Conservation (phyloP, 64 coral and sea anemone genomes). For the Pocillopora damicornis region DNA sequence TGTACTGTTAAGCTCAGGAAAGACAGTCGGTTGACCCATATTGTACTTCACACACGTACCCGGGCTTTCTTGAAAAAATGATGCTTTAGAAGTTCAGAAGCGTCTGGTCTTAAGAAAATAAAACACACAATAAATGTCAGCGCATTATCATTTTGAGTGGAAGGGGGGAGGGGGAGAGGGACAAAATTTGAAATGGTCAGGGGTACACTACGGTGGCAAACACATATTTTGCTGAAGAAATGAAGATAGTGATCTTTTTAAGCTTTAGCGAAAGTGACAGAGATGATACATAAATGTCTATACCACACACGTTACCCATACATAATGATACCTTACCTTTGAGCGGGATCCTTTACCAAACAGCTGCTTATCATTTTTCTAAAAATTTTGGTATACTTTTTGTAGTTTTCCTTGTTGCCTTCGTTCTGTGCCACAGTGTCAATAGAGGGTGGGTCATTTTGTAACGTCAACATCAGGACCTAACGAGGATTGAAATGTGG, state of each 20-base stretch:
- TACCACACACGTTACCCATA: too few relatives aligned
- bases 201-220: too few relatives aligned
- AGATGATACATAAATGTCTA: too few relatives aligned
- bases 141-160: too few relatives aligned
- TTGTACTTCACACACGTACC: slow-evolving; percentile 37
- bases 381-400: slow-evolving; percentile 87
- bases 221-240: too few relatives aligned
- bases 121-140: neutral
- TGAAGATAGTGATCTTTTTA: too few relatives aligned
- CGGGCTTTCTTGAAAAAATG: slow-evolving; percentile 91
- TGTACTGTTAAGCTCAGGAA: too few relatives aligned
- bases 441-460: slow-evolving; percentile 94
- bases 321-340: slow-evolving; percentile 39
- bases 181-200: too few relatives aligned
- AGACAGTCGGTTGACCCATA: too few relatives aligned
- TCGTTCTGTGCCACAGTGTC: slow-evolving; percentile 68
- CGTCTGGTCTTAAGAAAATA: slow-evolving; percentile 74
- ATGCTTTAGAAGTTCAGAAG: slow-evolving; percentile 88
- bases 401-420: slow-evolving; percentile 75
- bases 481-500: neutral
- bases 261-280: too few relatives aligned
- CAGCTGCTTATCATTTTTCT: slow-evolving; percentile 85
- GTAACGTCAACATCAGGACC: slow-evolving; percentile 95
- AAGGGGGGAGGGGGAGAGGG: neutral
- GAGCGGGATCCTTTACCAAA: slow-evolving; percentile 79